phyloP scores from a whole-genome alignment of 2,797 vertebrate species.

The Thalassophryne amazonica region DNA sequence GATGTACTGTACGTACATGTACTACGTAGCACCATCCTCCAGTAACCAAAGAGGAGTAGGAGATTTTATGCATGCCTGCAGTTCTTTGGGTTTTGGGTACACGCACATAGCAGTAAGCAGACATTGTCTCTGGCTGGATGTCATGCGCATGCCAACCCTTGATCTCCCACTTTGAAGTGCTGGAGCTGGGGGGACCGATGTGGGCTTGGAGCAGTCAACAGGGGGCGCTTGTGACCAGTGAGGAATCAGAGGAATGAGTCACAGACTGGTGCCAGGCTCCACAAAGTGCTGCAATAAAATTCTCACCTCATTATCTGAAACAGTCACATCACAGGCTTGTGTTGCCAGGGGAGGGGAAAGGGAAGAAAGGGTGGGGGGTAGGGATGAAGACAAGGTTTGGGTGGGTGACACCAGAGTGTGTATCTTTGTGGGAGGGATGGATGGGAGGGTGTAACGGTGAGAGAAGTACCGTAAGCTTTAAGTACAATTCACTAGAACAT shows the following conservation, averaged over 20 bases:
- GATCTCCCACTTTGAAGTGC: conserved; percentile 83
- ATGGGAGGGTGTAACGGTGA: conserved; percentile 43
- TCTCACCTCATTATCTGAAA: conserved; percentile 84
- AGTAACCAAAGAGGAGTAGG: conserved; percentile 52
- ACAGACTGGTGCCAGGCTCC: conserved; percentile 72
- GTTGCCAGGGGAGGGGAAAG: conserved; percentile 64
- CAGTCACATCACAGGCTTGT: conserved; percentile 77
- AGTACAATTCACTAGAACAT: conserved; percentile 48
- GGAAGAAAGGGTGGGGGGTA: conserved; percentile 48
- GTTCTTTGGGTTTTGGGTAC: conserved; percentile 66
- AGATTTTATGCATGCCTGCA: conserved; percentile 58
- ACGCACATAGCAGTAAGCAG: conserved; percentile 62
- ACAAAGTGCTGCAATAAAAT: conserved; percentile 75
- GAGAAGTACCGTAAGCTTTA: conserved; percentile 54
- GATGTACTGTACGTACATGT: conserved; percentile 72
- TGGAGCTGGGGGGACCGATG: conserved; percentile 35
- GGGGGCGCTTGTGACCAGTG: conserved; percentile 72
- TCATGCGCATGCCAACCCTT: conserved; percentile 79
- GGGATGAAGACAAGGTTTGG: conserved; percentile 32
- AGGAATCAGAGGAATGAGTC: not conserved
- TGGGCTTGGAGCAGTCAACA: conserved; percentile 46
- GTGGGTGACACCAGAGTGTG: conserved; percentile 53
- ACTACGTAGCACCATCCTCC: conserved; percentile 54
- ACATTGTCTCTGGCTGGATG: conserved; percentile 80
- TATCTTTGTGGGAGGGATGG: conserved; percentile 40